Evolutionary conservation across 2,888 invertebrate species (phyloP).

Genomic region (Latheticus oryzae): DNA sequence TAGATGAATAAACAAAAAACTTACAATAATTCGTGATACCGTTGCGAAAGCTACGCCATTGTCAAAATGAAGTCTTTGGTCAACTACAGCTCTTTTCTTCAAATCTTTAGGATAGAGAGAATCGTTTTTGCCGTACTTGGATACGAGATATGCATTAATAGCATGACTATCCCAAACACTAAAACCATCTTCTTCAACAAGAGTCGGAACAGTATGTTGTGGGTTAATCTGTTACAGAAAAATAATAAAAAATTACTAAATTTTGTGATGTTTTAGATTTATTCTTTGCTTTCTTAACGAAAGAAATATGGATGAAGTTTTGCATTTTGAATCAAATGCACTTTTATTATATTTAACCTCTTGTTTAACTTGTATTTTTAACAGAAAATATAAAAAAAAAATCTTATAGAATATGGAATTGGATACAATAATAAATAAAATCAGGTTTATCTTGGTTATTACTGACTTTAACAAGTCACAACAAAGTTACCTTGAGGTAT

Average conservation of each 20-base stretch:
- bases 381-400: no score
- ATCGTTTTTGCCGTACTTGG: constrained; percentile 69
- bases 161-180: constrained; percentile 75
- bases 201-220: constrained; percentile 73
- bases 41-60: constrained; percentile 64
- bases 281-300: no score
- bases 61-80: constrained; percentile 70
- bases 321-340: no score
- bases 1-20: no score
- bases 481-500: constrained; percentile 61
- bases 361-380: no score
- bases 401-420: no score
- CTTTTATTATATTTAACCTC: no score
- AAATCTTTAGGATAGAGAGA: constrained; percentile 69
- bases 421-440: no score
- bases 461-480: no score
- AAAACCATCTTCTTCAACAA: constrained; percentile 70
- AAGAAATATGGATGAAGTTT: constrained; percentile 16
- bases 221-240: constrained; percentile 73
- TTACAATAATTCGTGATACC: constrained; percentile 34
- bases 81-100: constrained; percentile 66
- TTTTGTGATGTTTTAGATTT: no score
- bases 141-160: constrained; percentile 72
- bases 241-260: no score
- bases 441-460: no score